phyloP scores from a whole-genome alignment of 1,140 invertebrate genomes.

The Cardiocondyla obscurior region DNA sequence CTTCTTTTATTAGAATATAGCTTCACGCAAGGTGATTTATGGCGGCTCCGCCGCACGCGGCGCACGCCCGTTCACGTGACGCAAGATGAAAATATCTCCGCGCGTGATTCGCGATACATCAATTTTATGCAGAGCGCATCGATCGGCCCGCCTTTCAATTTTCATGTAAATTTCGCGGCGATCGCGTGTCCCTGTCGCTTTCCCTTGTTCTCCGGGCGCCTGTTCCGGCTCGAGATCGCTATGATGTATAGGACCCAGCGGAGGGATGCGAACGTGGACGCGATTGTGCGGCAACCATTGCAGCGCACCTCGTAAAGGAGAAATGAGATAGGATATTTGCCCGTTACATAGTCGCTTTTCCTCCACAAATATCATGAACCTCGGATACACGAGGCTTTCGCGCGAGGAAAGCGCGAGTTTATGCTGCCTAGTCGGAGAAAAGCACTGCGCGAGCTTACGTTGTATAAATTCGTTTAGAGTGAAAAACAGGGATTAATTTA shows the following conservation, averaged over 20 bases:
- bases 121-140: constrained; percentile 67
- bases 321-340: constrained; percentile 32
- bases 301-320: not conserved
- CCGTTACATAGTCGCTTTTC: not conserved
- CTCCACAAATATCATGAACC: constrained; percentile 2
- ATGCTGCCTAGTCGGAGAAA: not conserved
- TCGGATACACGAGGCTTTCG: not conserved
- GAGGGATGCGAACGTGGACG: constrained; percentile 9
- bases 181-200: constrained; percentile 50
- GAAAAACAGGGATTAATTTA: not conserved
- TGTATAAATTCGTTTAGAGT: not conserved
- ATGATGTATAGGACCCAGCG: constrained; percentile 42
- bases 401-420: not conserved
- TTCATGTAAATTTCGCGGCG: constrained; percentile 75
- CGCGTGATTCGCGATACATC: constrained; percentile 71
- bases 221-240: constrained; percentile 45
- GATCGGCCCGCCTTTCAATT: constrained; percentile 74
- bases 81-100: constrained; percentile 67
- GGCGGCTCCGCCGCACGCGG: constrained; percentile 15
- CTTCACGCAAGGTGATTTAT: constrained; percentile 63
- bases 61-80: not conserved
- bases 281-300: constrained; percentile 37
- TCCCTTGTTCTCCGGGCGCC: constrained; percentile 47
- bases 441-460: not conserved
- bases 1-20: constrained; percentile 66